A percentile compares a stretch with the other conserved stretches of the same genome.
These are phyloP conservation scores for Omphaloscelis lunosa DNA, from an alignment of 2,888 invertebrate species.

Conservation along the genomic window DNA sequence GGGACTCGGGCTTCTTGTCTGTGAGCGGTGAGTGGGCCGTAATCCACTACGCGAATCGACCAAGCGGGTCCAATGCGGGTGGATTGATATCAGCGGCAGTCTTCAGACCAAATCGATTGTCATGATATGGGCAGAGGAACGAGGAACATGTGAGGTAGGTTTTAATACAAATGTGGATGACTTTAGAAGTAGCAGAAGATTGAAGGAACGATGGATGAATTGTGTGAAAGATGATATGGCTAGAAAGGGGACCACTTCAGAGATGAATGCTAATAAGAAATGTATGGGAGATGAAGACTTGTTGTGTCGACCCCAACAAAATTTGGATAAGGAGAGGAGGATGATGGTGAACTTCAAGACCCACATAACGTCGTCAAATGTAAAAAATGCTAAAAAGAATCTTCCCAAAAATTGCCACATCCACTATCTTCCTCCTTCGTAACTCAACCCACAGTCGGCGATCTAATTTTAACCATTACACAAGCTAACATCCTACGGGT, in stretches of 20 bases:
- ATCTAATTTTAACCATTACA: slow-evolving; percentile 71
- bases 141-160: not conserved
- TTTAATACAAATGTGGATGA: not conserved
- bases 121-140: not conserved
- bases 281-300: not conserved
- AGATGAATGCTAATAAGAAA: not conserved
- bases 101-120: not conserved
- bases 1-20: not conserved
- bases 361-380: not conserved
- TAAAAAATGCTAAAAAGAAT: not conserved
- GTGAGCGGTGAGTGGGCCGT: too few relatives aligned
- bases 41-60: not conserved
- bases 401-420: slow-evolving; percentile 25
- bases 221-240: too few relatives aligned
- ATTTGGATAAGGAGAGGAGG: not conserved
- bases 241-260: not conserved
- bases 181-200: not conserved
- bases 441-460: slow-evolving; percentile 28
- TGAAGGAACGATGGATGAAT: not conserved
- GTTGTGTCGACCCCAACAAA: not conserved
- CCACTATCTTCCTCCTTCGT: slow-evolving; percentile 13
- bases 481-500: slow-evolving; percentile 57
- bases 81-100: not conserved
- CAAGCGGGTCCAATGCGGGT: not conserved
- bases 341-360: not conserved